Conservation (phyloP, 2,888 invertebrate species). For the Mythimna vitellina region DNA sequence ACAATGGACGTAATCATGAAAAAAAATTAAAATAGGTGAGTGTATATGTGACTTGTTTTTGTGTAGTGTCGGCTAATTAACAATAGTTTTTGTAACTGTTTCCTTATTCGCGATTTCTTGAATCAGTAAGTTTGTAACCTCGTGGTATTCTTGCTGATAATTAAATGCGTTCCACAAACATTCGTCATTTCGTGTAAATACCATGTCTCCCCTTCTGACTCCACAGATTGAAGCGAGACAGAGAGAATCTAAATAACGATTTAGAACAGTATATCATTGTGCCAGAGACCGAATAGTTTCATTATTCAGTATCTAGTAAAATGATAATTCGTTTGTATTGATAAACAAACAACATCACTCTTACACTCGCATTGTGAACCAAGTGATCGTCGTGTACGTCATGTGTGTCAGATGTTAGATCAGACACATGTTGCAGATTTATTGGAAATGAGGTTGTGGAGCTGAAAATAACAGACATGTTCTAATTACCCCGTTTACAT, state of each 20-base stretch:
- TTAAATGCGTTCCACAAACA: slow-evolving; percentile 39
- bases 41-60: slow-evolving; percentile 16
- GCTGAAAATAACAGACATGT: slow-evolving; percentile 47
- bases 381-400: slow-evolving; percentile 24
- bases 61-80: slow-evolving; percentile 22
- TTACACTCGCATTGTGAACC: slow-evolving; percentile 18
- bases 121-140: slow-evolving; percentile 16
- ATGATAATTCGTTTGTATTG: slow-evolving; percentile 35
- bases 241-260: slow-evolving; percentile 3
- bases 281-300: slow-evolving; percentile 21
- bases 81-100: slow-evolving; percentile 15
- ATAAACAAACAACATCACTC: slow-evolving; percentile 41
- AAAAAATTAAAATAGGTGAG: slow-evolving; percentile 19
- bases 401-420: slow-evolving; percentile 19
- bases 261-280: slow-evolving; percentile 37
- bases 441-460: slow-evolving; percentile 42
- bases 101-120: slow-evolving; percentile 28
- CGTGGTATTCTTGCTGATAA: slow-evolving; percentile 35
- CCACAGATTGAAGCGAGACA: slow-evolving; percentile 7
- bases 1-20: slow-evolving; percentile 20
- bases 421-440: slow-evolving; percentile 36
- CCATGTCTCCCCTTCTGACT: slow-evolving; percentile 21
- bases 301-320: slow-evolving; percentile 20
- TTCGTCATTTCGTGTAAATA: slow-evolving; percentile 26
- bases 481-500: slow-evolving; percentile 51